Conservation (phyloP, 2,797 vertebrate species). For the Dendrocincla fuliginosa region DNA sequence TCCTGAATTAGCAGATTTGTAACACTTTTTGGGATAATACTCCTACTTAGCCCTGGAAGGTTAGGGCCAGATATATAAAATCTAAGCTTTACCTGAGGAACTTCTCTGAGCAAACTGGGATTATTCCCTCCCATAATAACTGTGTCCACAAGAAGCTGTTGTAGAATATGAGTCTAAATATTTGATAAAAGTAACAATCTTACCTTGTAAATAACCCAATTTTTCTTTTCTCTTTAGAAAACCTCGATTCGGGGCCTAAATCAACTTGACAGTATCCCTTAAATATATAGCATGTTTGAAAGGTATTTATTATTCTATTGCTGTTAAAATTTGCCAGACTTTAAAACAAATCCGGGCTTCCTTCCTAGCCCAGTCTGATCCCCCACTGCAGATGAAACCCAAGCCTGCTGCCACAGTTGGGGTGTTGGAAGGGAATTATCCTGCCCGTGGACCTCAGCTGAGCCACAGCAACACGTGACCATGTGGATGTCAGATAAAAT, state of each 20-base stretch:
- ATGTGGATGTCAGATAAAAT: not conserved
- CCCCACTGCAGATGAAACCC: not conserved
- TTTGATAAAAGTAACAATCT: not conserved
- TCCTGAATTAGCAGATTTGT: not conserved
- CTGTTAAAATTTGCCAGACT: not conserved
- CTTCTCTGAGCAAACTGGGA: not conserved
- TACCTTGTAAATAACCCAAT: not conserved
- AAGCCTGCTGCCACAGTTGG: not conserved
- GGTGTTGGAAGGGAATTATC: not conserved
- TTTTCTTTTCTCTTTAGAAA: not conserved
- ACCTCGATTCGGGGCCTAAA: not conserved
- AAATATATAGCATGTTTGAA: not conserved
- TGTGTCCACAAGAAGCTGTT: not conserved
- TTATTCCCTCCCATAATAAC: not conserved
- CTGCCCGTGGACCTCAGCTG: not conserved
- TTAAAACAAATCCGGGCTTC: conserved; percentile 7
- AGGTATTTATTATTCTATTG: conserved; percentile 20
- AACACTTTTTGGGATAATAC: not conserved
- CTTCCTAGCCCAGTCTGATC: not conserved
- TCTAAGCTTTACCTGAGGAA: not conserved
- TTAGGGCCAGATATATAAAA: not conserved
- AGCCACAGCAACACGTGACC: not conserved
- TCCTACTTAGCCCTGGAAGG: not conserved
- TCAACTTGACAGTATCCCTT: not conserved
- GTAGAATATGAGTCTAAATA: not conserved